Percentiles rank a stretch among this genome's conserved stretches.
phyloP scores from a whole-genome alignment of 2,888 invertebrate species.

The Strigamia transsilvanica region DNA sequence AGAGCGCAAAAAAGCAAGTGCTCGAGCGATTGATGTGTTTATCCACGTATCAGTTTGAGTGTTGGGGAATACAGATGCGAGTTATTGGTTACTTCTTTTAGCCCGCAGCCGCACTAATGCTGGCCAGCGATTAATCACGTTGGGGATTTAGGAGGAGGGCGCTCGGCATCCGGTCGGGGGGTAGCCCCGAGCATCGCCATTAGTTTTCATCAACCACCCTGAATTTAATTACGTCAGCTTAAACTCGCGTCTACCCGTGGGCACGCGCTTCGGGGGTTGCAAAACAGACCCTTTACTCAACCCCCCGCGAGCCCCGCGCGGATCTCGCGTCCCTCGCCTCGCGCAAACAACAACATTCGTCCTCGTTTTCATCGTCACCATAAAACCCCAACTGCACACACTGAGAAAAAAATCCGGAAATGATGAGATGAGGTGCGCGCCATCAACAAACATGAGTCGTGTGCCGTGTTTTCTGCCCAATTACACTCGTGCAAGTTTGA shows the following conservation, averaged over 20 bases:
- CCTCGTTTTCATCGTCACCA: neutral
- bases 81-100: neutral
- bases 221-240: slow-evolving; percentile 43
- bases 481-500: slow-evolving; percentile 3
- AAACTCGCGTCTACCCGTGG: slow-evolving; percentile 5
- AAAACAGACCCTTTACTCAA: slow-evolving; percentile 7
- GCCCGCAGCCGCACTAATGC: slow-evolving; percentile 15
- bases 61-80: slow-evolving; percentile 14
- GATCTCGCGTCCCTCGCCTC: neutral
- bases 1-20: neutral
- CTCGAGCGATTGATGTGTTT: neutral
- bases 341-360: neutral
- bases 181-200: slow-evolving; percentile 10
- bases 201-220: slow-evolving; percentile 42
- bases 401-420: neutral
- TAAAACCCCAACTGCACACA: neutral
- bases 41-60: too few relatives aligned
- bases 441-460: slow-evolving; percentile 2
- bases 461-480: slow-evolving; percentile 8
- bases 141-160: slow-evolving; percentile 28
- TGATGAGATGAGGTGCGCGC: slow-evolving; percentile 1
- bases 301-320: neutral
- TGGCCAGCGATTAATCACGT: slow-evolving; percentile 32
- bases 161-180: slow-evolving; percentile 27
- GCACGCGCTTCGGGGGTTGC: slow-evolving; percentile 5